These are phyloP conservation scores for Ia io DNA, from an alignment of 2,113 vertebrate species.

Conservation along the genomic window DNA sequence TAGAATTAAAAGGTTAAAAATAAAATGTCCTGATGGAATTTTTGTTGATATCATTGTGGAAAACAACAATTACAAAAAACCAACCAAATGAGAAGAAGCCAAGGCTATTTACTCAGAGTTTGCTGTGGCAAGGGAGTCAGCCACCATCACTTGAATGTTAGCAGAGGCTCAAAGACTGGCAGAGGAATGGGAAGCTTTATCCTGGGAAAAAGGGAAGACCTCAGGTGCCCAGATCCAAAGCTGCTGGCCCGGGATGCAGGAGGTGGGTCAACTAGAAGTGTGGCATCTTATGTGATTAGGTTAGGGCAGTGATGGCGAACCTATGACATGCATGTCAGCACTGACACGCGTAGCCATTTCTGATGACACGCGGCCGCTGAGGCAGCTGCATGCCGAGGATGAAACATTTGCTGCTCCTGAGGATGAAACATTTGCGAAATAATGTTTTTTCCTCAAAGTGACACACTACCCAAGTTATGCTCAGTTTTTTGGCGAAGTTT, in stretches of 20 bases:
- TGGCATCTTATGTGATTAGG: neutral
- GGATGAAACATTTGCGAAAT: too few relatives aligned
- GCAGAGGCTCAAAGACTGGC: neutral
- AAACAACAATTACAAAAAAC: neutral
- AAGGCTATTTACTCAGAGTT: neutral
- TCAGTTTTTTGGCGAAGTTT: too few relatives aligned
- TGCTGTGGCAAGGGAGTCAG: neutral
- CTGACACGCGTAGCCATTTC: too few relatives aligned
- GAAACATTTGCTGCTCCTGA: too few relatives aligned
- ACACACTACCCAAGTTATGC: too few relatives aligned
- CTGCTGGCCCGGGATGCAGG: neutral
- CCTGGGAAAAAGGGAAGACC: neutral
- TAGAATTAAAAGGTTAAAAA: conserved; percentile 9
- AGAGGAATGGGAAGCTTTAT: neutral
- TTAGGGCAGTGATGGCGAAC: too few relatives aligned
- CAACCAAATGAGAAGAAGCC: neutral
- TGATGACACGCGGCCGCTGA: too few relatives aligned
- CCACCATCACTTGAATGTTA: neutral
- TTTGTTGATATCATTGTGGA: neutral
- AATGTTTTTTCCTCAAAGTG: too few relatives aligned
- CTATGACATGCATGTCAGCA: too few relatives aligned
- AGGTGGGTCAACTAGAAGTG: neutral
- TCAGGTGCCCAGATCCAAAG: too few relatives aligned
- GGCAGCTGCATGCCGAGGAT: too few relatives aligned
- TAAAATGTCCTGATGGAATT: neutral